Percentiles rank a stretch among this genome's conserved stretches.
These are phyloP conservation scores for Ataeniobius toweri DNA, from an alignment of 2,797 vertebrate genomes.

Conservation along the genomic window DNA sequence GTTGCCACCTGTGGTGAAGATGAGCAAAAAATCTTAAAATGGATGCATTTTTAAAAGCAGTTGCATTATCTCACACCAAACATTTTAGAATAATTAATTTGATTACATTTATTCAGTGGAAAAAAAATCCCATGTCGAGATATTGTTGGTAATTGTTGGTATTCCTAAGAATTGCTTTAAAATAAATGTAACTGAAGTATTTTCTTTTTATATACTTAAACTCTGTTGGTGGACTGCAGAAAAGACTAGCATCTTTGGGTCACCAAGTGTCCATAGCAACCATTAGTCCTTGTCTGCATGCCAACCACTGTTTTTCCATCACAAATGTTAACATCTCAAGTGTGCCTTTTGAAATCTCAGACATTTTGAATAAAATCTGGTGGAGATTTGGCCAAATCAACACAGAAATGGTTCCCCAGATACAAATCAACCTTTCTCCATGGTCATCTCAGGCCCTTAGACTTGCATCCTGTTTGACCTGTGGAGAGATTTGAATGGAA, in stretches of 20 bases:
- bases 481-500: not conserved
- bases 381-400: no score
- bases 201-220: not conserved
- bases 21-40: not conserved
- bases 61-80: not conserved
- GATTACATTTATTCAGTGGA: not conserved
- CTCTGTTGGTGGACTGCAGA: not conserved
- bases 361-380: no score
- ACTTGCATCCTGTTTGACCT: not conserved
- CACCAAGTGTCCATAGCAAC: not conserved
- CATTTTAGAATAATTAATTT: not conserved
- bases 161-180: not conserved
- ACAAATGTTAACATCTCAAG: not conserved
- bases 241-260: not conserved
- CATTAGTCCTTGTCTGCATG: not conserved
- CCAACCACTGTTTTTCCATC: not conserved
- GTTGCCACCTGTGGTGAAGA: not conserved
- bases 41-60: not conserved
- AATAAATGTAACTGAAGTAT: not conserved
- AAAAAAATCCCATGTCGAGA: not conserved
- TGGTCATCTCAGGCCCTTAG: no score
- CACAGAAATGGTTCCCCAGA: no score
- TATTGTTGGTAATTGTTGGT: not conserved
- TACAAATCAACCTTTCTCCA: no score
- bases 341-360: no score